Conservation (phyloP, 2,797 vertebrate genomes). For the Paguma larvata region DNA sequence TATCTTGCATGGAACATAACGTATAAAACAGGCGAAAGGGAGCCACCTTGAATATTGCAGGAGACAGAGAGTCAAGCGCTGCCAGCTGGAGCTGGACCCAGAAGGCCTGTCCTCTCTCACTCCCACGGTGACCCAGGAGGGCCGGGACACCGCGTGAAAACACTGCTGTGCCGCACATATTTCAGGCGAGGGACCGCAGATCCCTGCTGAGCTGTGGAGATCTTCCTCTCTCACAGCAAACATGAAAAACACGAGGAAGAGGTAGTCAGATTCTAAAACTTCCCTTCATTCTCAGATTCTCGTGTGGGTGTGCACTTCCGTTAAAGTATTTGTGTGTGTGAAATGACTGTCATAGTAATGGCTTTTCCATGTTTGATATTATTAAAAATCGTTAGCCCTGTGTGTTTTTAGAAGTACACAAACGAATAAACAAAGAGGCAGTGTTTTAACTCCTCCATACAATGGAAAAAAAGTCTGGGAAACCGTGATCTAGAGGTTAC, state of each 20-base stretch:
- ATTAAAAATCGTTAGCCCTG: not conserved
- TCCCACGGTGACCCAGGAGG: not conserved
- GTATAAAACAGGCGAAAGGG: not conserved
- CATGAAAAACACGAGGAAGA: not conserved
- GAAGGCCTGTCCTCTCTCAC: not conserved
- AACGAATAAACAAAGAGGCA: not conserved
- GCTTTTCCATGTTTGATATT: not conserved
- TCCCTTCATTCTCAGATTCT: conserved; percentile 38
- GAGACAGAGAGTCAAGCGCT: not conserved
- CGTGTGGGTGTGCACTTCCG: not conserved
- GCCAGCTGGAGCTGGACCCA: not conserved
- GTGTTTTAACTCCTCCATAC: not conserved
- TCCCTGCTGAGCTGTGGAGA: not conserved
- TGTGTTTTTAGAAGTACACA: conserved; percentile 42
- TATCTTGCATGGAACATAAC: not conserved
- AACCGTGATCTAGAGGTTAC: not conserved
- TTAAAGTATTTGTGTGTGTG: not conserved
- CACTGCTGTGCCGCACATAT: not conserved
- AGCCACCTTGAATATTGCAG: not conserved
- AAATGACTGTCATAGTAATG: not conserved
- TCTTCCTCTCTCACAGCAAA: not conserved
- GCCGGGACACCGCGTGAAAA: not conserved
- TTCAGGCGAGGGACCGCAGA: not conserved
- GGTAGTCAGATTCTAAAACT: not conserved
- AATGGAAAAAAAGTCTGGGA: not conserved